Evolutionary conservation across 2,797 vertebrate genomes (phyloP).

Genomic region (Lepilemur ruficaudatus): DNA sequence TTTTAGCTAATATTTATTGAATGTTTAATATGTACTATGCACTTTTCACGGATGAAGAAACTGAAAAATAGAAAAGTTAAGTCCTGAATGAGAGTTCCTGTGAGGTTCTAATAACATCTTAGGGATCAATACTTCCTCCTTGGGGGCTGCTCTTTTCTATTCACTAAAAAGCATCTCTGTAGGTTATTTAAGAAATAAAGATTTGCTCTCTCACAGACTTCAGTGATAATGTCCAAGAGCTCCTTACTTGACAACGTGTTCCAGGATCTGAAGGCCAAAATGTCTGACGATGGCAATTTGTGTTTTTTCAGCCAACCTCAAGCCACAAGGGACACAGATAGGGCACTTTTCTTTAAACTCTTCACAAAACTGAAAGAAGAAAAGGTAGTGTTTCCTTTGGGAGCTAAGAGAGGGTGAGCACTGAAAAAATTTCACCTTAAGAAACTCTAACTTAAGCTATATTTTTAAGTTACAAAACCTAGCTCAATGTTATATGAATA

Average conservation of each 20-base stretch:
- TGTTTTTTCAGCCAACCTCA: slow-evolving; percentile 93
- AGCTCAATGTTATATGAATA: neutral
- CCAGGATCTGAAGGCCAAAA: slow-evolving; percentile 97
- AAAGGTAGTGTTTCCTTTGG: slow-evolving; percentile 40
- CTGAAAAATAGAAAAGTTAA: neutral
- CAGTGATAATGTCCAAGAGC: slow-evolving; percentile 10
- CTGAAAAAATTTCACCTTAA: neutral
- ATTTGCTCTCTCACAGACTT: slow-evolving; percentile 1
- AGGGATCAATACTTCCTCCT: neutral
- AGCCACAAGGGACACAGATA: slow-evolving; percentile 93
- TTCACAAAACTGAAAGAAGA: slow-evolving; percentile 93
- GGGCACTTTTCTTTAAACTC: slow-evolving; percentile 97
- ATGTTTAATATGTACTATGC: neutral
- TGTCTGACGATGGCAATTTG: slow-evolving; percentile 95
- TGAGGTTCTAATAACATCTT: neutral
- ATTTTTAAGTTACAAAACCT: slow-evolving; percentile 33
- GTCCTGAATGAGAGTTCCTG: neutral
- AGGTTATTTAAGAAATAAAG: slow-evolving; percentile 33
- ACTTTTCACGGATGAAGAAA: neutral
- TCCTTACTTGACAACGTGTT: slow-evolving; percentile 98
- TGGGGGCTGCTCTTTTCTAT: neutral
- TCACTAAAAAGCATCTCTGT: slow-evolving; percentile 1
- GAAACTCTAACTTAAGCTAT: neutral
- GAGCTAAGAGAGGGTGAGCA: neutral
- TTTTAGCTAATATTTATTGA: neutral